These are phyloP conservation scores for Leptopilina boulardi DNA, from an alignment of 1,140 invertebrate genomes.

Conservation along the genomic window DNA sequence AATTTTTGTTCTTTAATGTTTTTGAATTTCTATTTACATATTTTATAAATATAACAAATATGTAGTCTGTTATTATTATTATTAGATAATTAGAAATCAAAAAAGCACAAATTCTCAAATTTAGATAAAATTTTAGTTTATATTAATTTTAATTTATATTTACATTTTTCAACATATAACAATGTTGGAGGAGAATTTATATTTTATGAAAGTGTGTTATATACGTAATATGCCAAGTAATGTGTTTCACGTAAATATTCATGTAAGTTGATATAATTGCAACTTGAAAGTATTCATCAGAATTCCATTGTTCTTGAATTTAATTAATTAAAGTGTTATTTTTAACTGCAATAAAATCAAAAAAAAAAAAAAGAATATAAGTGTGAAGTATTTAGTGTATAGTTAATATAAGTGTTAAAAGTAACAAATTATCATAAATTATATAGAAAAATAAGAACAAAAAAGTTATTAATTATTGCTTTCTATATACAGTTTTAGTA, in stretches of 20 bases:
- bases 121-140: not conserved
- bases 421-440: too few species aligned
- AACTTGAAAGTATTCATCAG: conserved; percentile 8
- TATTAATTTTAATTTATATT: not conserved
- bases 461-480: too few species aligned
- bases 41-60: not conserved
- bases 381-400: too few species aligned
- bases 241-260: conserved; percentile 20
- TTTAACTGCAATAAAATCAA: not conserved
- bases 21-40: not conserved
- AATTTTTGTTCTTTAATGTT: not conserved
- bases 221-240: conserved; percentile 28
- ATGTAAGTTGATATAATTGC: conserved; percentile 30
- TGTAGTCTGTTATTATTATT: not conserved
- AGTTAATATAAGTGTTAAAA: too few species aligned
- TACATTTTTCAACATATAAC: not conserved
- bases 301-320: conserved; percentile 23
- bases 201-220: conserved; percentile 8
- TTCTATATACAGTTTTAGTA: too few species aligned
- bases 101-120: not conserved
- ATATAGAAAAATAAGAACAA: too few species aligned
- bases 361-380: not conserved
- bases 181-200: conserved; percentile 16
- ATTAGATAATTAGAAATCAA: not conserved
- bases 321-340: not conserved